Evolutionary conservation across 2,113 vertebrate genomes (phyloP).

Genomic region (Sturnus vulgaris): DNA sequence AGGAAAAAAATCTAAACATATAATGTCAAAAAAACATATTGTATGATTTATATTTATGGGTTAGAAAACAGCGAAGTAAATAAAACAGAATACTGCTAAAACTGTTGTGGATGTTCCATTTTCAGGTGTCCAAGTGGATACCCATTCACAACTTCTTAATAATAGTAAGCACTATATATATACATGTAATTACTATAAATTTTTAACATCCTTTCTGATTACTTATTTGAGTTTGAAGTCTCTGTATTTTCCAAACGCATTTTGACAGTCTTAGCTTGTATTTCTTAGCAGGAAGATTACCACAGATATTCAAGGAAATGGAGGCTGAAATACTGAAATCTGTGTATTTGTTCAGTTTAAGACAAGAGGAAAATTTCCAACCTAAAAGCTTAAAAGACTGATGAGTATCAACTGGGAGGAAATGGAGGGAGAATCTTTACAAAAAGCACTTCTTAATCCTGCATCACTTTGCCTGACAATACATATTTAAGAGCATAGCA

Average conservation of each 20-base stretch:
- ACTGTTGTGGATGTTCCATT: not conserved
- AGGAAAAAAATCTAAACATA: not conserved
- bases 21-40: accelerated
- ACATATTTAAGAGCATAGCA: not conserved
- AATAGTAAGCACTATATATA: not conserved
- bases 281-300: not conserved
- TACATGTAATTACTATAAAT: not conserved
- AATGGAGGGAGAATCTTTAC: not conserved
- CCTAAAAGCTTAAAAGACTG: not conserved
- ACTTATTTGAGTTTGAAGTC: not conserved
- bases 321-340: not conserved
- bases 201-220: not conserved
- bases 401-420: not conserved
- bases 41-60: not conserved
- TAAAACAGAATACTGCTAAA: not conserved
- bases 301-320: not conserved
- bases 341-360: not conserved
- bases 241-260: not conserved
- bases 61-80: not conserved
- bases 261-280: not conserved
- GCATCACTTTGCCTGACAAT: not conserved
- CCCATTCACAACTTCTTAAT: not conserved
- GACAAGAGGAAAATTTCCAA: not conserved
- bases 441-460: not conserved
- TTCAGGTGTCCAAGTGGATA: not conserved